Evolutionary conservation across 2,888 invertebrate species (phyloP), one percentile per base, ranked within the genome.

Genomic region (Schizotus pectinicornis): DNA sequence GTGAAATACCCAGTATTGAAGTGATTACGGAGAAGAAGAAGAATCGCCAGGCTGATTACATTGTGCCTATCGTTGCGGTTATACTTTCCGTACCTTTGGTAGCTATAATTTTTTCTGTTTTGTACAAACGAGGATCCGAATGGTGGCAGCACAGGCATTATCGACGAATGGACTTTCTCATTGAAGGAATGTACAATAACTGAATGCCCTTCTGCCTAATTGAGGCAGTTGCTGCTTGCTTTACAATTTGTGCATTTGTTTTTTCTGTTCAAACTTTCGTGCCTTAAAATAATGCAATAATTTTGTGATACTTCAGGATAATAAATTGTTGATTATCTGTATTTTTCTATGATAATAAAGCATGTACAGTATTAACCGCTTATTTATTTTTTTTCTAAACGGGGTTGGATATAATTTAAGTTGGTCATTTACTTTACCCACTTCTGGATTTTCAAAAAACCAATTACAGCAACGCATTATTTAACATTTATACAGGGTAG

Each of bases 131-230:
- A 64, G 88, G 91, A n/a, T 83, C 87, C 67, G 92, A 93, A 74
- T 91, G 91, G 75, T 93, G 93, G 92, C 88, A 89, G 68, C 90
- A 92, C 65, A 84, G 93, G 67, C 92, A 94, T 78, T 94, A 94
- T 72, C 86, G 90, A 62, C 83, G 92, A 75, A 93, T 94, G 92
- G 93, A 94, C 79, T 93, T 91, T 74, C 83, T 94, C 8, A 88
- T 94, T 53, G 93, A 94, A 79, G 94, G 93, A 69, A 92, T 94
- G 90, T 94, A 94, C 74, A 92, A 92, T 80, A 91, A 91, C 74
- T 91, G 62, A 71, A 1, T 32, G 22, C 45, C 55, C n/a, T 34
- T n/a, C n/a, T n/a, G n/a, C n/a, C n/a, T n/a, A n/a, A 43, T 37
- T 38, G 42, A 48, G 47, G 43, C 45, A 13, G 34, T 32, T 53